Evolutionary conservation across 1,140 invertebrate species (phyloP).

Genomic region (Pseudomyrmex gracilis): DNA sequence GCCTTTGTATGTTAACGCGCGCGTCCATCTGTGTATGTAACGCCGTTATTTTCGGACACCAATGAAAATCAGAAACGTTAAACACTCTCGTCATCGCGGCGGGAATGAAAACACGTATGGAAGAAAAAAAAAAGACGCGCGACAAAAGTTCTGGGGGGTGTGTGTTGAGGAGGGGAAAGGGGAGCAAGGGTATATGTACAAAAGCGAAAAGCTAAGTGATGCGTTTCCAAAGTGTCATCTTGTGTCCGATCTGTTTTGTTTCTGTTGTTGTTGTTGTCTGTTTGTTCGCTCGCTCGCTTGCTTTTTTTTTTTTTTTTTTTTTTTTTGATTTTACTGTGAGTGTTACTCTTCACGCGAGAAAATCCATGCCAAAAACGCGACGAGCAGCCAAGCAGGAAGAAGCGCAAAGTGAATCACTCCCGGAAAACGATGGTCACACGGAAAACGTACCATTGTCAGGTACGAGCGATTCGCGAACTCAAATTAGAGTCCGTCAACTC

Average conservation of each 20-base stretch:
- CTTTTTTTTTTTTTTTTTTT: neutral
- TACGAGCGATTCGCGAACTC: slow-evolving; percentile 59
- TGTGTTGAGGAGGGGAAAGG: neutral
- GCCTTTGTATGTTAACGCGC: slow-evolving; percentile 8
- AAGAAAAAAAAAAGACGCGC: neutral
- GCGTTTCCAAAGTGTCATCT: slow-evolving; percentile 11
- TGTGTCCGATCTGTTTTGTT: neutral
- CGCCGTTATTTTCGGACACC: slow-evolving; percentile 69
- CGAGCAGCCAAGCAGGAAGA: slow-evolving; percentile 49
- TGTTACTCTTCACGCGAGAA: slow-evolving; percentile 31
- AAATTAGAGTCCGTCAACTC: slow-evolving; percentile 58
- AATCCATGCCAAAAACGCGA: slow-evolving; percentile 56
- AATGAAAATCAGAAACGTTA: slow-evolving; percentile 70
- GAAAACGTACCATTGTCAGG: slow-evolving; percentile 61
- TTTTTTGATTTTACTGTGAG: neutral
- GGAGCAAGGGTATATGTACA: neutral
- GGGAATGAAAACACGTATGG: slow-evolving; percentile 17
- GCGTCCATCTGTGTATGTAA: slow-evolving; percentile 39
- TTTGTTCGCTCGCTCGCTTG: too few species aligned
- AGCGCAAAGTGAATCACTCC: slow-evolving; percentile 58
- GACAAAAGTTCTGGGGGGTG: slow-evolving; percentile 4
- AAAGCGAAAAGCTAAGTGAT: slow-evolving; percentile 19
- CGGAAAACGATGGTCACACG: slow-evolving; percentile 60
- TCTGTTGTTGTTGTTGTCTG: neutral
- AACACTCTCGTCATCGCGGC: slow-evolving; percentile 66